Conservation (phyloP, 1,140 invertebrate species). For the Leptinotarsa undecemlineata region DNA sequence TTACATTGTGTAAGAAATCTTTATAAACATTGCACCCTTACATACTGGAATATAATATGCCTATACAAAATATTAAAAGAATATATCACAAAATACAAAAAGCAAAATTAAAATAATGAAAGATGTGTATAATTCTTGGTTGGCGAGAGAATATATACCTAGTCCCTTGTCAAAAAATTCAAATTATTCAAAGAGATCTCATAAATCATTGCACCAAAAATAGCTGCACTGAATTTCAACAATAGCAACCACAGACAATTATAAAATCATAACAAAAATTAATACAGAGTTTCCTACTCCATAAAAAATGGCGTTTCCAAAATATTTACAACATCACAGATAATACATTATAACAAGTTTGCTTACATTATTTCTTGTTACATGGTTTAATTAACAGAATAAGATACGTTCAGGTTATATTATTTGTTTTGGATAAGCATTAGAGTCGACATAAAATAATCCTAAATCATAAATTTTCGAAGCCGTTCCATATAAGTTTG, state of each 20-base stretch:
- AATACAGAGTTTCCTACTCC: background rate
- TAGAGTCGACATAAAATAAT: too few relatives aligned
- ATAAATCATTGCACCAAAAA: background rate
- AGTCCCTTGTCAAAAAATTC: background rate
- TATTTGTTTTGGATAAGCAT: too few relatives aligned
- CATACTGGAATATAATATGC: conserved; percentile 7
- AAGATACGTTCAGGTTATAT: too few relatives aligned
- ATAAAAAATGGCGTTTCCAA: conserved; percentile 1
- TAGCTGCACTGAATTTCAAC: background rate
- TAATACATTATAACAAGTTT: background rate
- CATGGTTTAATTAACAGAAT: too few relatives aligned
- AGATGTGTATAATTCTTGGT: conserved; percentile 36
- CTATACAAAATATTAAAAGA: conserved; percentile 10
- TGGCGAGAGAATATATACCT: conserved; percentile 18
- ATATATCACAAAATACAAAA: conserved; percentile 30
- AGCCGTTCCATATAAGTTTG: too few relatives aligned
- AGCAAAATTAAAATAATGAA: conserved; percentile 25
- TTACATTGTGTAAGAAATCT: conserved; percentile 23
- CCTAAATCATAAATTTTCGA: too few relatives aligned
- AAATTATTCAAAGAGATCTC: background rate
- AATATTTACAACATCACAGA: conserved; percentile 37
- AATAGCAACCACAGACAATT: background rate
- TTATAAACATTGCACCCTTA: conserved; percentile 26
- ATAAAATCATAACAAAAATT: background rate
- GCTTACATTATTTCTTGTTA: too few relatives aligned